Conservation (phyloP, 1,140 invertebrate genomes). For the Ectropis grisescens region DNA sequence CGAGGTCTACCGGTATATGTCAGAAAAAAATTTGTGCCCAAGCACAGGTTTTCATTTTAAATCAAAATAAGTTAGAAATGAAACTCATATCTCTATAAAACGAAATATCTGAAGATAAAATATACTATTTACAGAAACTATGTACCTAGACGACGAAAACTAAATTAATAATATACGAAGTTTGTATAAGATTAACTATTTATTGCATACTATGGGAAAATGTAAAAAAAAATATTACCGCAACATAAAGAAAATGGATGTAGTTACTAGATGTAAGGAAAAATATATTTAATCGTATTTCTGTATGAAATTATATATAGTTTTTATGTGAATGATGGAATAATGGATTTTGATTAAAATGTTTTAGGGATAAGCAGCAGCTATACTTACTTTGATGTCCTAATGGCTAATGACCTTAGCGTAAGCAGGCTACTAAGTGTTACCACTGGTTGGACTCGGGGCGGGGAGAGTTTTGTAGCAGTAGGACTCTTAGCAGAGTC, state of each 20-base stretch:
- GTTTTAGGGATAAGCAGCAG: slow-evolving; percentile 44
- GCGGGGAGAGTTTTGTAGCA: too few species aligned
- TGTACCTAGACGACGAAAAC: background rate
- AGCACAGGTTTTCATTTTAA: too few species aligned
- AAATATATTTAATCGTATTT: slow-evolving; percentile 69
- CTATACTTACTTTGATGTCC: slow-evolving; percentile 5
- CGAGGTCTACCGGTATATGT: too few species aligned
- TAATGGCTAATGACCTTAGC: too few species aligned
- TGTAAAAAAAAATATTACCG: slow-evolving; percentile 59
- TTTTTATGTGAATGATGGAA: slow-evolving; percentile 65
- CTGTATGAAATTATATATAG: slow-evolving; percentile 70
- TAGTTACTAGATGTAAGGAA: slow-evolving; percentile 56
- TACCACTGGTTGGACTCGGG: too few species aligned
- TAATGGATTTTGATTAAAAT: slow-evolving; percentile 62
- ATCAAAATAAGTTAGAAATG: too few species aligned
- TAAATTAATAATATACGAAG: slow-evolving; percentile 29
- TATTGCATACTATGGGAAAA: slow-evolving; percentile 62
- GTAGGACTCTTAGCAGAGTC: too few species aligned
- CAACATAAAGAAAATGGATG: slow-evolving; percentile 51
- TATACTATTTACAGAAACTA: slow-evolving; percentile 51
- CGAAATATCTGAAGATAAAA: slow-evolving; percentile 61
- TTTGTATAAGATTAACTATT: slow-evolving; percentile 57
- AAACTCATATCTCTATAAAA: slow-evolving; percentile 58
- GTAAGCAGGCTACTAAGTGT: too few species aligned
- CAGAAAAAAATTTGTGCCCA: too few species aligned